These are phyloP conservation scores for Nebria ingens DNA, from an alignment of 1,140 invertebrate genomes.

Conservation along the genomic window DNA sequence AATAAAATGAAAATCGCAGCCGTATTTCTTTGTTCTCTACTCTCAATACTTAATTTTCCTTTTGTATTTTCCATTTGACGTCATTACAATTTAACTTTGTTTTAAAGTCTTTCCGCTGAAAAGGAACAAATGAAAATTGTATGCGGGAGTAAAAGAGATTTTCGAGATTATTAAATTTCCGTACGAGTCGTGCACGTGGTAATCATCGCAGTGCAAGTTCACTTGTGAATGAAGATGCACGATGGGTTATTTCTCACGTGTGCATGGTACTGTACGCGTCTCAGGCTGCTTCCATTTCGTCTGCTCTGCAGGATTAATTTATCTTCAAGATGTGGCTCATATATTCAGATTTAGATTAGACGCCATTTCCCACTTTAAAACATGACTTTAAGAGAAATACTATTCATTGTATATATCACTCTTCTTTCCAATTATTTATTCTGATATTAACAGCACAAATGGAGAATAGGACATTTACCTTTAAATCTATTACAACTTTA, in stretches of 20 bases:
- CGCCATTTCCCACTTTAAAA: not conserved
- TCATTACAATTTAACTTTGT: not conserved
- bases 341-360: not conserved
- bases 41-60: too few species aligned
- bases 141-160: not conserved
- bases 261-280: not conserved
- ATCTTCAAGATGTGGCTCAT: not conserved
- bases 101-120: not conserved
- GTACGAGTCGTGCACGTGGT: too few species aligned
- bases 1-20: not conserved
- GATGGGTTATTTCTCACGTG: not conserved
- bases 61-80: not conserved
- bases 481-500: too few species aligned
- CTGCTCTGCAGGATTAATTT: not conserved
- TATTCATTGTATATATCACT: too few species aligned
- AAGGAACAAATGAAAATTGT: not conserved
- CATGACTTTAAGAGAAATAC: too few species aligned
- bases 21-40: too few species aligned
- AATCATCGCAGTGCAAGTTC: too few species aligned
- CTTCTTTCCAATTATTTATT: too few species aligned
- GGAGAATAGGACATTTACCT: too few species aligned
- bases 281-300: too few species aligned
- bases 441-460: too few species aligned
- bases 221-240: too few species aligned
- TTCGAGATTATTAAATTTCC: not conserved